phyloP scores from a whole-genome alignment of 2,113 vertebrate species.

The Vulpes vulpes region DNA sequence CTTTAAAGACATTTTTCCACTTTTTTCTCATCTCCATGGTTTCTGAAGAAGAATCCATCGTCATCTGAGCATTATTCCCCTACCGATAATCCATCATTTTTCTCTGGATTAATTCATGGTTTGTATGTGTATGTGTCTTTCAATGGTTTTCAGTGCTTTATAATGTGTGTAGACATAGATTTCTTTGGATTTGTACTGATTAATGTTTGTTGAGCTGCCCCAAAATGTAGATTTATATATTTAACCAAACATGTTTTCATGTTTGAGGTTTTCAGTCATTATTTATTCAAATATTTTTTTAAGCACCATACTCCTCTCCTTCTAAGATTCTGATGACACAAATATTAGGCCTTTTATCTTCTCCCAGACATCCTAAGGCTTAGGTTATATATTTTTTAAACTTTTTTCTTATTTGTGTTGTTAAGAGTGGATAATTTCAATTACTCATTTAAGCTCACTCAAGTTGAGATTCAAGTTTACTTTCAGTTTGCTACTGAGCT shows the following conservation, averaged over 20 bases:
- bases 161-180: background rate
- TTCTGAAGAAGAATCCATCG: slow-evolving; percentile 3
- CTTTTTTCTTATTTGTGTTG: background rate
- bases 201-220: background rate
- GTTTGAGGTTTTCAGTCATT: background rate
- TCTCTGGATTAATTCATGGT: background rate
- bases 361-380: background rate
- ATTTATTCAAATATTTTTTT: slow-evolving; percentile 3
- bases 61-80: background rate
- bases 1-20: background rate
- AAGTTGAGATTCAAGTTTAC: background rate
- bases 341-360: background rate
- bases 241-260: background rate
- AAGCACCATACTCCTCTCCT: background rate
- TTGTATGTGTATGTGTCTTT: background rate
- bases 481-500: background rate
- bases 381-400: background rate
- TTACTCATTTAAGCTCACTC: background rate
- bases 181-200: background rate
- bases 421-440: background rate
- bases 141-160: background rate
- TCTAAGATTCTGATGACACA: background rate
- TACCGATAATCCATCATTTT: background rate
- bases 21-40: slow-evolving; percentile 16
- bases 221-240: background rate